Conservation (phyloP, 2,797 vertebrate species). For the Fratercula arctica region DNA sequence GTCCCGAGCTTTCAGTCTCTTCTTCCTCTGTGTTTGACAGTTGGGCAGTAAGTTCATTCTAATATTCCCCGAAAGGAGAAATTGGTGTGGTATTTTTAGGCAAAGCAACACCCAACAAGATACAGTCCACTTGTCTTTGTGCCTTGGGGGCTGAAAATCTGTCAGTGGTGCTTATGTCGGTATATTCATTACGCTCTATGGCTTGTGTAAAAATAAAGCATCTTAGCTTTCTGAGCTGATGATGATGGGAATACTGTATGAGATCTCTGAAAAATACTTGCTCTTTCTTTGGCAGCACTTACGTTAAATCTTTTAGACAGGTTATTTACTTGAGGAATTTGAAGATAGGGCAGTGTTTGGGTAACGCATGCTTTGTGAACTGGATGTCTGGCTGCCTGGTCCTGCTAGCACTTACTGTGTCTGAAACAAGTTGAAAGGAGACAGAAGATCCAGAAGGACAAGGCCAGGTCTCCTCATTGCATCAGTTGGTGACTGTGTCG, state of each 20-base stretch:
- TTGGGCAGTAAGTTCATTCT: background rate
- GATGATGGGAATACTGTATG: accelerated
- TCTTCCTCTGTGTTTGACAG: background rate
- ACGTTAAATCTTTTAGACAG: background rate
- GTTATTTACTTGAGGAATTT: background rate
- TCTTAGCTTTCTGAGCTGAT: background rate
- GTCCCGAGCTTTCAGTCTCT: background rate
- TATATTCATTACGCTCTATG: background rate
- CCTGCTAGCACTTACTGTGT: background rate
- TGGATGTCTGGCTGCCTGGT: background rate
- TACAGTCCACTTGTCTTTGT: background rate
- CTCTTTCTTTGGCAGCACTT: background rate
- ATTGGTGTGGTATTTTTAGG: background rate
- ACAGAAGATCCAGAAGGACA: background rate
- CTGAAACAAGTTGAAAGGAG: background rate
- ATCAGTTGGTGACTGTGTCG: background rate
- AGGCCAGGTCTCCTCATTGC: background rate
- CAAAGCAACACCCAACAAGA: background rate
- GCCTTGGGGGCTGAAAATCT: background rate
- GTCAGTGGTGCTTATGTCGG: background rate
- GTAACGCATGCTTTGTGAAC: background rate
- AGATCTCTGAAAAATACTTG: background rate
- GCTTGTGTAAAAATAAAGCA: background rate
- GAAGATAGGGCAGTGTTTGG: background rate
- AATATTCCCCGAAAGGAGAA: background rate